phyloP scores from a whole-genome alignment of 2,888 invertebrate genomes.

The Margaritifera margaritifera region DNA sequence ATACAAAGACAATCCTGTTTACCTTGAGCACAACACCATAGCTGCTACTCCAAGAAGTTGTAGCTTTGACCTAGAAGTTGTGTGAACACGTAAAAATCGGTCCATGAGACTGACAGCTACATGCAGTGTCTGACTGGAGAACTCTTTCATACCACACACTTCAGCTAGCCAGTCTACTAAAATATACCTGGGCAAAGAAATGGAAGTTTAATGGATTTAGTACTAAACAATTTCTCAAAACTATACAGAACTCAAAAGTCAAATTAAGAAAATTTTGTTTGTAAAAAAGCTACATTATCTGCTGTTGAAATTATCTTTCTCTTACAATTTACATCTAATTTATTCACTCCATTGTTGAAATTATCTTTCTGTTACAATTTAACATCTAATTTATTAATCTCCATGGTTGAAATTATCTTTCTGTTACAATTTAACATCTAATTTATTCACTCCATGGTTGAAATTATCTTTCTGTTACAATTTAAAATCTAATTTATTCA shows the following conservation, averaged over 20 bases:
- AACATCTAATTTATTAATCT: too few species aligned
- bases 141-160: slow-evolving; percentile 70
- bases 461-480: background rate
- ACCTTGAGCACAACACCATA: slow-evolving; percentile 71
- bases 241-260: background rate
- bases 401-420: background rate
- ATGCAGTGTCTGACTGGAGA: slow-evolving; percentile 66
- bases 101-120: slow-evolving; percentile 68
- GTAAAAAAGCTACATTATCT: background rate
- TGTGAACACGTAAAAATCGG: slow-evolving; percentile 58
- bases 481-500: background rate
- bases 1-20: slow-evolving; percentile 16
- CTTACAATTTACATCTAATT: background rate
- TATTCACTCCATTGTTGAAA: background rate
- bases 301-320: background rate
- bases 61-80: slow-evolving; percentile 59
- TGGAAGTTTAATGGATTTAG: background rate
- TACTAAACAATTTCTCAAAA: background rate
- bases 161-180: slow-evolving; percentile 72
- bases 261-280: background rate
- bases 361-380: background rate
- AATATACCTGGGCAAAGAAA: slow-evolving; percentile 64
- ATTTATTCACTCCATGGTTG: too few species aligned
- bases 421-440: background rate
- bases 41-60: slow-evolving; percentile 70